A percentile compares a stretch with the other conserved stretches of the same genome.
phyloP scores from a whole-genome alignment of 2,888 invertebrate species.

The Lysandra bellargus region DNA sequence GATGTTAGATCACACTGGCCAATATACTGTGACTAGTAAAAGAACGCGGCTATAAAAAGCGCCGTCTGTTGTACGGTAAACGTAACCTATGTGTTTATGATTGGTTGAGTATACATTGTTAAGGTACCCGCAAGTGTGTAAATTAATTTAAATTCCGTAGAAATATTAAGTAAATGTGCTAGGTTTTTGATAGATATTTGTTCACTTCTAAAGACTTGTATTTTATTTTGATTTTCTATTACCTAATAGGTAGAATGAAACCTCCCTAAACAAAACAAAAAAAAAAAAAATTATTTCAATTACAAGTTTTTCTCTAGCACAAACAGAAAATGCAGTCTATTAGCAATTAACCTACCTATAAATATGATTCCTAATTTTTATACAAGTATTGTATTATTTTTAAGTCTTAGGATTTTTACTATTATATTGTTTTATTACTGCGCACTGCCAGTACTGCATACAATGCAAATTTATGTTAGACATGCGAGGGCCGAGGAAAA shows the following conservation, averaged over 20 bases:
- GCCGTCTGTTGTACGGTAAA: neutral
- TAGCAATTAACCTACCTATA: neutral
- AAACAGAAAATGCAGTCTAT: neutral
- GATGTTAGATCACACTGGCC: neutral
- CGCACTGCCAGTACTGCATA: conserved; percentile 27
- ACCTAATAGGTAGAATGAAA: neutral
- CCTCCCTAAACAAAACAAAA: neutral
- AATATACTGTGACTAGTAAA: too few species aligned
- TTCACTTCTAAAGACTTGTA: neutral
- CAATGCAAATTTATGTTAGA: neutral
- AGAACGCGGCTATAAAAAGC: neutral
- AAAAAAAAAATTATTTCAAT: neutral
- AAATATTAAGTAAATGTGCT: neutral
- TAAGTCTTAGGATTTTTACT: neutral
- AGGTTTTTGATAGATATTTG: neutral
- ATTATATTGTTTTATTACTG: conserved; percentile 10
- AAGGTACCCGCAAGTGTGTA: neutral
- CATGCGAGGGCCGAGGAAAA: neutral
- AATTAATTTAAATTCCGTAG: neutral
- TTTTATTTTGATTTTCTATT: neutral
- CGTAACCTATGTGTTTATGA: neutral
- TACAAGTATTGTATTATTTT: conserved; percentile 27
- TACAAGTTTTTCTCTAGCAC: neutral
- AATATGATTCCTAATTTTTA: conserved; percentile 29
- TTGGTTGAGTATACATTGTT: neutral